Evolutionary conservation across 2,888 invertebrate genomes (phyloP), one percentile per base, ranked within the genome.

Genomic region (Rugalucina vietnamica): DNA sequence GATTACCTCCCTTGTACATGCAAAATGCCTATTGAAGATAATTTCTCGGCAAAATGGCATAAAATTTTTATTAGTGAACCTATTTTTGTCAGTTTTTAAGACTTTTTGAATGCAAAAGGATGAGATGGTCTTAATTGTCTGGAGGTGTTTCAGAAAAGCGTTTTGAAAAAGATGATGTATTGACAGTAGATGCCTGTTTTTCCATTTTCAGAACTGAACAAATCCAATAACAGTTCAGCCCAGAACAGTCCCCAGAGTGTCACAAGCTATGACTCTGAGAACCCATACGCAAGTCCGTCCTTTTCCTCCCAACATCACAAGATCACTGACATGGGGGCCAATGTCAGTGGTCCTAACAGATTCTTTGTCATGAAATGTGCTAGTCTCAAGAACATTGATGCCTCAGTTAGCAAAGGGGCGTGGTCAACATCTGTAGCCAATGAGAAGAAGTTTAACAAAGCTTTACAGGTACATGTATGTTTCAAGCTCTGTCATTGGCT

Each of bases 351-450:
- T 69, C 78, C 72, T 4, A 49, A 85, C 57, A 81, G 92, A 24
- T 97, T 96, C 94, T 96, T 97, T 90, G 95, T 97, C 73, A 96
- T 96, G 92, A 96, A 96, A 91, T 96, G 96, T 24, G 96, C 95
- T 50, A 96, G 96, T 83, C 93, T 95, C 80, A 96, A 96, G 81
- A 94, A 95, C 69, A 95, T 97, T 50, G 96, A 96, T 79, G 94
- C 96, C 27, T 96, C 96, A 8, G 95, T 96, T 84, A 95, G 93
- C 74, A 95, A 95, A 14, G 96, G 96, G 50, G 94, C 95, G 10
- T 97, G 96, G 96, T 96, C 96, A 24, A 96, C 97, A 91, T 95
- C 96, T n/a, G 95, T 95, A 29, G 95, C 95, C 81, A 96, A 96
- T 3, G 96, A 96, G 83, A 96, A 96, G 91, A 96, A 96, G 91